Evolutionary conservation across 2,113 vertebrate genomes (phyloP).

Genomic region (Gopherus evgoodei): DNA sequence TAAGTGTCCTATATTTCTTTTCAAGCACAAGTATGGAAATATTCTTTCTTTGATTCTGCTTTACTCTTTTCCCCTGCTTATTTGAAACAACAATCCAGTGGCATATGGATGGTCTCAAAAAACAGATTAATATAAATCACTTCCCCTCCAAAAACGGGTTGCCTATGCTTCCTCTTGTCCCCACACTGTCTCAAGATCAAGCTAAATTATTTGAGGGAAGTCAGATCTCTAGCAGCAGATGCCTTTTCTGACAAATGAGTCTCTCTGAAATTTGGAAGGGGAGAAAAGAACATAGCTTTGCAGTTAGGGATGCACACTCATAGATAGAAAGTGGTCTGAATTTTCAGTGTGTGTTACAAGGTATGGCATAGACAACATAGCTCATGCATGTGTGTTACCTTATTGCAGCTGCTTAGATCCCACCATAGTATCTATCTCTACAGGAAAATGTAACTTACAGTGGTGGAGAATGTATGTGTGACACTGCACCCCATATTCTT

Average conservation of each 20-base stretch:
- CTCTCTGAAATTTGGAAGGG: not conserved
- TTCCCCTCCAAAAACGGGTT: conserved; percentile 49
- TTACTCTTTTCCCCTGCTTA: not conserved
- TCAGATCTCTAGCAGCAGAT: conserved; percentile 5
- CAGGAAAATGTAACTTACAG: not conserved
- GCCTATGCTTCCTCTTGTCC: conserved; percentile 1
- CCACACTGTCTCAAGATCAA: conserved; percentile 12
- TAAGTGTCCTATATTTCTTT: too few species aligned
- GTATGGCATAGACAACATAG: not conserved
- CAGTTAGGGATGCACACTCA: not conserved
- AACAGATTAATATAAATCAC: conserved; percentile 21
- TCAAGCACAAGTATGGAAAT: too few species aligned
- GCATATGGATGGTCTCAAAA: not conserved
- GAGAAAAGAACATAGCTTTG: not conserved
- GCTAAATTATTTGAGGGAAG: conserved; percentile 47
- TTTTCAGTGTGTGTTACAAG: not conserved
- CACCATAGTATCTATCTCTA: not conserved
- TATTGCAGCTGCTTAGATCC: not conserved
- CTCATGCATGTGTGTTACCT: not conserved
- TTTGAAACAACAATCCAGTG: not conserved
- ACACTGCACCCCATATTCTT: too few species aligned
- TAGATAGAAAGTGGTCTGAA: not conserved
- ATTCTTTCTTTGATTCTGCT: not conserved
- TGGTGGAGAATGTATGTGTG: not conserved
- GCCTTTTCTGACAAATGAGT: not conserved